Conservation (phyloP, 2,888 invertebrate species). For the Drosophila diplacantha region DNA sequence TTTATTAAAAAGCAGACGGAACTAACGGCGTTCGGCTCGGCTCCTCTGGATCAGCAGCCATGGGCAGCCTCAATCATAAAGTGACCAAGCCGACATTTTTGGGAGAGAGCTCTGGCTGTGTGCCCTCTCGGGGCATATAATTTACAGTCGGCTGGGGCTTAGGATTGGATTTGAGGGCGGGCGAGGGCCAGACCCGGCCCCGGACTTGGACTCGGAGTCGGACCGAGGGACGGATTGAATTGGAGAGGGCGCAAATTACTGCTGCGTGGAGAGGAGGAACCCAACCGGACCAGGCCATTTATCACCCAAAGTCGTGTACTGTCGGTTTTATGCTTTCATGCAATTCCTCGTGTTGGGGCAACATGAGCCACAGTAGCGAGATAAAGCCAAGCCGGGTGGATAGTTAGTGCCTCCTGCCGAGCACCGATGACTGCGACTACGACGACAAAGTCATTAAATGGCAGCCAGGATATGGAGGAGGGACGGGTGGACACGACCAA, state of each 20-base stretch:
- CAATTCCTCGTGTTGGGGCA: slow-evolving; percentile 70
- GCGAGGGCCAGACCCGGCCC: not conserved
- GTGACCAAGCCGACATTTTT: slow-evolving; percentile 43
- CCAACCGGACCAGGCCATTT: slow-evolving; percentile 61
- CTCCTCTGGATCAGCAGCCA: slow-evolving; percentile 10
- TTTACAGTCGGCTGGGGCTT: slow-evolving; percentile 49
- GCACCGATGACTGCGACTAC: slow-evolving; percentile 8
- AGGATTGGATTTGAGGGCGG: slow-evolving; percentile 30
- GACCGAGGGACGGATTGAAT: slow-evolving; percentile 11
- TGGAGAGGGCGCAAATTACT: slow-evolving; percentile 61
- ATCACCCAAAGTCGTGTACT: slow-evolving; percentile 71
- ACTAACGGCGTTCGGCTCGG: slow-evolving; percentile 9
- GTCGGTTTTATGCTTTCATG: slow-evolving; percentile 71
- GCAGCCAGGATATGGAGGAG: slow-evolving; percentile 25
- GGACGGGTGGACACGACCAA: not conserved
- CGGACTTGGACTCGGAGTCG: not conserved
- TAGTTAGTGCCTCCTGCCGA: slow-evolving; percentile 34
- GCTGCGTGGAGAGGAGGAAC: slow-evolving; percentile 25
- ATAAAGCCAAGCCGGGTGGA: slow-evolving; percentile 34
- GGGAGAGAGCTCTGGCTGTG: slow-evolving; percentile 36
- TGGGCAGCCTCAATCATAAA: slow-evolving; percentile 62
- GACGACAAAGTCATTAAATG: slow-evolving; percentile 70
- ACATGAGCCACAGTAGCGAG: slow-evolving; percentile 55
- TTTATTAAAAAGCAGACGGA: slow-evolving; percentile 66
- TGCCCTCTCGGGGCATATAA: slow-evolving; percentile 53